A percentile compares a stretch with the other conserved stretches of the same genome.
These are phyloP conservation scores for Imbricaverruca yamaguchii DNA, from an alignment of 2,888 invertebrate genomes.

Conservation along the genomic window DNA sequence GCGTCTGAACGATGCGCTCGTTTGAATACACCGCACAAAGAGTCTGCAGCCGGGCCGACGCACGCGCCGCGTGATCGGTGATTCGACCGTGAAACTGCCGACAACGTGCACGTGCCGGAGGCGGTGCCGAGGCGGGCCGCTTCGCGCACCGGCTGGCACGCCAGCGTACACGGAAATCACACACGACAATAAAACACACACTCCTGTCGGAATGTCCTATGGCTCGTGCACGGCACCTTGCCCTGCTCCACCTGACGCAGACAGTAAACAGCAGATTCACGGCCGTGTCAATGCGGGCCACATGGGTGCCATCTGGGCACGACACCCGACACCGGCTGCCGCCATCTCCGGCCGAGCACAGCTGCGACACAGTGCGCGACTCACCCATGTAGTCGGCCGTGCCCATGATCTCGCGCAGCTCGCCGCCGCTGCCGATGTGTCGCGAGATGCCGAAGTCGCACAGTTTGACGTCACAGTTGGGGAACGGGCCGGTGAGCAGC, in stretches of 20 bases:
- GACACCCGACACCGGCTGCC: too few species aligned
- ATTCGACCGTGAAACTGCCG: background rate
- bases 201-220: background rate
- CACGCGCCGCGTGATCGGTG: background rate
- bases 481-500: constrained; percentile 67
- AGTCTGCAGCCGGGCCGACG: background rate
- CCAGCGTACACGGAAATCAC: background rate
- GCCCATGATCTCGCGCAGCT: constrained; percentile 89
- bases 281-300: too few species aligned
- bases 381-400: constrained; percentile 83
- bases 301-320: too few species aligned
- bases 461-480: constrained; percentile 71
- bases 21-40: background rate
- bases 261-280: too few species aligned
- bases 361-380: background rate
- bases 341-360: too few species aligned
- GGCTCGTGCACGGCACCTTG: background rate
- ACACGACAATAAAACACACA: background rate
- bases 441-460: constrained; percentile 93
- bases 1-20: background rate
- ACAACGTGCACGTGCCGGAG: too few species aligned
- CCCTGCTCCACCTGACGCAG: background rate
- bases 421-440: constrained; percentile 79
- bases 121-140: background rate
- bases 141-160: background rate